Conservation (phyloP, 1,140 invertebrate species). For the Brachionus koreanus region DNA sequence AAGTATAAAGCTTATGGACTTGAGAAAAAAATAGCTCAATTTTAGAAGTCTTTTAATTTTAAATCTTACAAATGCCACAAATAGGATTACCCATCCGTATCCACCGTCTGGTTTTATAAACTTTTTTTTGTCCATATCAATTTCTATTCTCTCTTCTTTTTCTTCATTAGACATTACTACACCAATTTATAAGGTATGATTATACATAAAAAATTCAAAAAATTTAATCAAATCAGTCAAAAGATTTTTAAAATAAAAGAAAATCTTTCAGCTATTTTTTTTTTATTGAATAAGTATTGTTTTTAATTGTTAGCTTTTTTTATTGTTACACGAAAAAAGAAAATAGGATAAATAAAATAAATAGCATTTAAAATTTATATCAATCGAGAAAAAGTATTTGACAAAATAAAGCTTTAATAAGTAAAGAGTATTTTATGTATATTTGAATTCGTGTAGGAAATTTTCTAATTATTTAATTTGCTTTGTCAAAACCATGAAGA, state of each 20-base stretch:
- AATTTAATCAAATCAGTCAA: neutral
- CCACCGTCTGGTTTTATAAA: slow-evolving; percentile 16
- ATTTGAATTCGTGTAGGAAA: neutral
- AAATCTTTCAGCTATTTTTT: neutral
- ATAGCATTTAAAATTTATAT: neutral
- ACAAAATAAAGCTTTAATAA: neutral
- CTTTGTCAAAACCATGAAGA: neutral
- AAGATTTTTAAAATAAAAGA: neutral
- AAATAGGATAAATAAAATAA: no score
- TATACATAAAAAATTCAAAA: neutral
- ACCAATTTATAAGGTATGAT: neutral
- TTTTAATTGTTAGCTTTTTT: neutral
- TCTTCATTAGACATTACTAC: neutral
- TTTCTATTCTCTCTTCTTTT: neutral
- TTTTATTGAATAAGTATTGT: neutral
- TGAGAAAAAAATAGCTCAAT: neutral
- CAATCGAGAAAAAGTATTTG: neutral
- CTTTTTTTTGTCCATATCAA: slow-evolving; percentile 17
- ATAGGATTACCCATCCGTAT: slow-evolving; percentile 26
- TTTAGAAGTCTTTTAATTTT: neutral
- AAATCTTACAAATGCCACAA: slow-evolving; percentile 25
- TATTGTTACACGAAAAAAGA: no score
- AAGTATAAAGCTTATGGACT: slow-evolving; percentile 14
- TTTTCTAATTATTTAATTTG: neutral
- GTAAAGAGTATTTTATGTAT: neutral